These are phyloP conservation scores for Lepus timidus DNA, from an alignment of 2,113 vertebrate genomes.

Conservation along the genomic window DNA sequence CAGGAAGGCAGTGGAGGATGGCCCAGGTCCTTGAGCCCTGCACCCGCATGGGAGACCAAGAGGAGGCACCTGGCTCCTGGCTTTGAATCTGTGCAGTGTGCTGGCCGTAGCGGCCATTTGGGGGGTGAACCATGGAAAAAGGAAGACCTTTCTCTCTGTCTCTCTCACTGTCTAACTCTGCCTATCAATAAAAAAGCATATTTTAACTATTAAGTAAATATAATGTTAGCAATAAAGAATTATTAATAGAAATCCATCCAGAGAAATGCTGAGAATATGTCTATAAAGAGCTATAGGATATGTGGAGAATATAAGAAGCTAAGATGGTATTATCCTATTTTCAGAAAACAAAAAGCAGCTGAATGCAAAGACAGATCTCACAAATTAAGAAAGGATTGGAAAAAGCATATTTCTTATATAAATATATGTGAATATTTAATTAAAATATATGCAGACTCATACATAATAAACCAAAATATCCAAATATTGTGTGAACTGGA, in stretches of 20 bases:
- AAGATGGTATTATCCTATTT: not conserved
- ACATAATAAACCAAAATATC: not conserved
- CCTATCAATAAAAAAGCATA: too few relatives aligned
- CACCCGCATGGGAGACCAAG: too few relatives aligned
- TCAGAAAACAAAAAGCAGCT: constrained; percentile 20
- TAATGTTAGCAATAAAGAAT: not conserved
- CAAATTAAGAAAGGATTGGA: not conserved
- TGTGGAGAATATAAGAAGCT: not conserved
- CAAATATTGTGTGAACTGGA: not conserved
- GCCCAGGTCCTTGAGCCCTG: too few relatives aligned
- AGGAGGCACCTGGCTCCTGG: too few relatives aligned
- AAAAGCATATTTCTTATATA: not conserved
- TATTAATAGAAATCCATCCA: not conserved
- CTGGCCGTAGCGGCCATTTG: too few relatives aligned
- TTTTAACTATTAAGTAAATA: too few relatives aligned
- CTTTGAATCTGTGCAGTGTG: too few relatives aligned
- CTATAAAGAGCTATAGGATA: not conserved
- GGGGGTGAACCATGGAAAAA: too few relatives aligned
- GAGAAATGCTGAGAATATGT: not conserved
- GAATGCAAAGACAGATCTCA: too few relatives aligned
- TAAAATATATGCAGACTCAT: not conserved
- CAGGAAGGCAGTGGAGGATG: too few relatives aligned
- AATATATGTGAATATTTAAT: not conserved
- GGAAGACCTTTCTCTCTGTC: too few relatives aligned
- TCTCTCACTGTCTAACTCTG: too few relatives aligned